Evolutionary conservation across 2,113 vertebrate genomes (phyloP).

Genomic region (Podiceps cristatus): DNA sequence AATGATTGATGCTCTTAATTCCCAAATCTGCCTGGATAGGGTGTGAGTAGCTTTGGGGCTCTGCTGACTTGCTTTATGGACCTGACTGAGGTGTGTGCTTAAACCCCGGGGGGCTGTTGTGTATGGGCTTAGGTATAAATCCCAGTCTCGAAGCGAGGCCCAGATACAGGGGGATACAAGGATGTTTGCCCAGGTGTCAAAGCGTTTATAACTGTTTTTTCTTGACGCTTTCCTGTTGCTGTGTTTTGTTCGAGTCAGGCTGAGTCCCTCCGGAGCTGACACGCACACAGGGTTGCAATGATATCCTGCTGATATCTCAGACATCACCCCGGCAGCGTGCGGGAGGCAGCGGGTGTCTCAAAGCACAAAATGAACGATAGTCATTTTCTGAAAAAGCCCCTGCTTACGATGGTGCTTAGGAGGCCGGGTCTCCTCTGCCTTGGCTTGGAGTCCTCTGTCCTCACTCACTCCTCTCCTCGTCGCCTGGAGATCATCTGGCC

Average conservation of each 20-base stretch:
- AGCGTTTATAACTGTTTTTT: background rate
- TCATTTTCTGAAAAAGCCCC: background rate
- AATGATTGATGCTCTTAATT: background rate
- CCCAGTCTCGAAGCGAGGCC: rapidly evolving
- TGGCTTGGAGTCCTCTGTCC: background rate
- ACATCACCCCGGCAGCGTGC: rapidly evolving
- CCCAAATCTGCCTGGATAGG: background rate
- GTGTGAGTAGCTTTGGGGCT: background rate
- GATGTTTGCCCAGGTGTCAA: background rate
- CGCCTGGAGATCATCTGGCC: background rate
- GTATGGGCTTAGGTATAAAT: background rate
- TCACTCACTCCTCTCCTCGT: background rate
- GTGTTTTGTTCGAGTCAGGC: background rate
- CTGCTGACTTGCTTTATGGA: background rate
- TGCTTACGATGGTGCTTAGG: rapidly evolving
- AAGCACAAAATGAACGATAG: rapidly evolving
- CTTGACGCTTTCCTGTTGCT: background rate
- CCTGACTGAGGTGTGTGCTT: background rate
- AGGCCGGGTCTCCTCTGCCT: background rate
- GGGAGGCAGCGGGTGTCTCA: rapidly evolving
- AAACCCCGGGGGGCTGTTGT: rapidly evolving
- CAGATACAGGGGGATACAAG: background rate
- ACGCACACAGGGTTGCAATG: rapidly evolving
- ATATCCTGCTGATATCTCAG: background rate
- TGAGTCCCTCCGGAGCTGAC: background rate